Evolutionary conservation across 1,140 invertebrate species (phyloP).

Genomic region (Drosophila azteca): DNA sequence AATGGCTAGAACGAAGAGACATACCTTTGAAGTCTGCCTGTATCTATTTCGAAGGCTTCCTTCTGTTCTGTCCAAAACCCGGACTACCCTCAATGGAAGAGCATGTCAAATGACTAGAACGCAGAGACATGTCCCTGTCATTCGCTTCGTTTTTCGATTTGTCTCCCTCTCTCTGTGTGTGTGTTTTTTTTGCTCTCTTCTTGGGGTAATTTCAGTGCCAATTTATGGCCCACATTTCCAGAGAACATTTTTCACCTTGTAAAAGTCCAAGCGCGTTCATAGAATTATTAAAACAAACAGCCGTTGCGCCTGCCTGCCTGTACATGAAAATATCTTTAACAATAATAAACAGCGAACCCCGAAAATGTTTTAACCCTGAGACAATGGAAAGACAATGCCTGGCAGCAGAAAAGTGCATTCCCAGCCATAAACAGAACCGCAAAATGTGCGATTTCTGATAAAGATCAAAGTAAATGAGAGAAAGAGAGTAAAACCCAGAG

Average conservation of each 20-base stretch:
- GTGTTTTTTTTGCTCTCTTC: constrained; percentile 21
- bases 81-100: too few species aligned
- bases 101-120: constrained; percentile 45
- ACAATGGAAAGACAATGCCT: constrained; percentile 6
- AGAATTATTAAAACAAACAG: constrained; percentile 75
- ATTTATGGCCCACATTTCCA: constrained; percentile 52
- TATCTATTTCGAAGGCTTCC: too few species aligned
- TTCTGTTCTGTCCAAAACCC: too few species aligned
- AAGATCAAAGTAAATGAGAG: constrained; percentile 27
- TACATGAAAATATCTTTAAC: constrained; percentile 71
- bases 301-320: constrained; percentile 31
- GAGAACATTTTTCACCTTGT: constrained; percentile 64
- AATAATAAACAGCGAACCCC: constrained; percentile 60
- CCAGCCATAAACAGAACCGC: constrained; percentile 68
- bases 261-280: constrained; percentile 54
- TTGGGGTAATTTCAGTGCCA: constrained; percentile 36
- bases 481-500: constrained; percentile 10
- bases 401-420: constrained; percentile 35
- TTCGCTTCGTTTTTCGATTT: constrained; percentile 1
- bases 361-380: constrained; percentile 48
- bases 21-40: too few species aligned
- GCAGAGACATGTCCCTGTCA: constrained; percentile 52
- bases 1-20: too few species aligned
- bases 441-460: constrained; percentile 19
- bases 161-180: constrained; percentile 25